Conservation (phyloP, 2,888 invertebrate species). For the Esperia sulphurella region DNA sequence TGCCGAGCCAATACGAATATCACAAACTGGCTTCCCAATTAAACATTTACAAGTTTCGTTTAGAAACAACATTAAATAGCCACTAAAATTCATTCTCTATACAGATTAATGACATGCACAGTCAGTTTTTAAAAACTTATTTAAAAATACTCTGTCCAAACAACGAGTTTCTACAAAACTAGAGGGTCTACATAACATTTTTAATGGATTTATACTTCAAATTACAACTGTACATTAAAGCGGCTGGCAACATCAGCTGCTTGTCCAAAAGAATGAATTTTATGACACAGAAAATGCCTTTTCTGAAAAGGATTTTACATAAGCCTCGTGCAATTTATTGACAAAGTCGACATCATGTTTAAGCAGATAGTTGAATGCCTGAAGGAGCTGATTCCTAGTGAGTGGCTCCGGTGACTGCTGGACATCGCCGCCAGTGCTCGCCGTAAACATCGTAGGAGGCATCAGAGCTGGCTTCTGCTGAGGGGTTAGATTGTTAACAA, state of each 20-base stretch:
- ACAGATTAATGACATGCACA: slow-evolving; percentile 57
- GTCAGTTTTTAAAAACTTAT: slow-evolving; percentile 75
- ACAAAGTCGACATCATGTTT: slow-evolving; percentile 94
- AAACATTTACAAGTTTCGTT: slow-evolving; percentile 42
- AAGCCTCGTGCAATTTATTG: slow-evolving; percentile 93
- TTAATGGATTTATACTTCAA: slow-evolving; percentile 68
- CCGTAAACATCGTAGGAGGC: slow-evolving; percentile 92
- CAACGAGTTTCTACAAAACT: slow-evolving; percentile 64
- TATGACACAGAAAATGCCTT: slow-evolving; percentile 74
- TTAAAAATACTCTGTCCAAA: slow-evolving; percentile 70
- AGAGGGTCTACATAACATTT: slow-evolving; percentile 61
- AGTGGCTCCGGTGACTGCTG: slow-evolving; percentile 83
- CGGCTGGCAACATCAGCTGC: slow-evolving; percentile 44
- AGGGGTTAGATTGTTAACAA: slow-evolving; percentile 54
- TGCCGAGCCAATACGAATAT: slow-evolving; percentile 62
- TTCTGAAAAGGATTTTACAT: slow-evolving; percentile 91
- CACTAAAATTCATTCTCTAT: slow-evolving; percentile 69
- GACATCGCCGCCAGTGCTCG: slow-evolving; percentile 72
- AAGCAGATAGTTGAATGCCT: slow-evolving; percentile 92
- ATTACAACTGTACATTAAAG: slow-evolving; percentile 70
- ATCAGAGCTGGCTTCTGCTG: slow-evolving; percentile 86
- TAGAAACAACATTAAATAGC: slow-evolving; percentile 26
- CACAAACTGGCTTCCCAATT: slow-evolving; percentile 63
- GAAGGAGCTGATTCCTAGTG: slow-evolving; percentile 92
- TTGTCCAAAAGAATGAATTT: slow-evolving; percentile 43